Percentiles rank a stretch among this genome's conserved stretches.
Evolutionary conservation across 2,113 vertebrate species (phyloP).

Genomic region (Sinosuthora webbiana): DNA sequence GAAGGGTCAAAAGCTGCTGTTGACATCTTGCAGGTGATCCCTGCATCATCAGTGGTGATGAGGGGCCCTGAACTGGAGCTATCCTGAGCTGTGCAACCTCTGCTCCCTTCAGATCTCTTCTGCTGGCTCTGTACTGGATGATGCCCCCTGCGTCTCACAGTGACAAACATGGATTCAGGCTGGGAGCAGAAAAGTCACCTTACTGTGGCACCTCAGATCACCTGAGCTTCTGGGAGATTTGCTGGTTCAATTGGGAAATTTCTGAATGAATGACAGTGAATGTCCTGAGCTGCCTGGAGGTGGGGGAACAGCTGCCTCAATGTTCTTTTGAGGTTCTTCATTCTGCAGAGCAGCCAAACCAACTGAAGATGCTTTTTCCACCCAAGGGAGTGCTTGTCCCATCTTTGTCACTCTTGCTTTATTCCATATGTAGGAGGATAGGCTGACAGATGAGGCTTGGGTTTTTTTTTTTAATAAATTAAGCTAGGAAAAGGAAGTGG

Average conservation of each 20-base stretch:
- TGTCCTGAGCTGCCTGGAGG: not conserved
- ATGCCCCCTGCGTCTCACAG: rapidly evolving
- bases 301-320: not conserved
- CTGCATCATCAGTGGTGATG: not conserved
- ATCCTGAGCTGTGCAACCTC: not conserved
- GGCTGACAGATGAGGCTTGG: not conserved
- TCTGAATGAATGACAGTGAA: not conserved
- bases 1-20: not conserved
- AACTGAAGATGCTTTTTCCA: not conserved
- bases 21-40: not conserved
- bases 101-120: not conserved
- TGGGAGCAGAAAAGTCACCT: not conserved
- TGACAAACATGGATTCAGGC: not conserved
- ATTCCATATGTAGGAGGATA: not conserved
- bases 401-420: not conserved
- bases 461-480: not conserved
- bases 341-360: not conserved
- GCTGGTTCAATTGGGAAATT: not conserved
- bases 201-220: not conserved
- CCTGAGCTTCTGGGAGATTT: not conserved
- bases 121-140: not conserved
- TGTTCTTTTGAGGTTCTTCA: not conserved
- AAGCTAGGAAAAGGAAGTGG: not conserved
- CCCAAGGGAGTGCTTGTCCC: not conserved
- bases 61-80: not conserved